phyloP scores from a whole-genome alignment of 2,113 vertebrate species.

The Prochilodus magdalenae region DNA sequence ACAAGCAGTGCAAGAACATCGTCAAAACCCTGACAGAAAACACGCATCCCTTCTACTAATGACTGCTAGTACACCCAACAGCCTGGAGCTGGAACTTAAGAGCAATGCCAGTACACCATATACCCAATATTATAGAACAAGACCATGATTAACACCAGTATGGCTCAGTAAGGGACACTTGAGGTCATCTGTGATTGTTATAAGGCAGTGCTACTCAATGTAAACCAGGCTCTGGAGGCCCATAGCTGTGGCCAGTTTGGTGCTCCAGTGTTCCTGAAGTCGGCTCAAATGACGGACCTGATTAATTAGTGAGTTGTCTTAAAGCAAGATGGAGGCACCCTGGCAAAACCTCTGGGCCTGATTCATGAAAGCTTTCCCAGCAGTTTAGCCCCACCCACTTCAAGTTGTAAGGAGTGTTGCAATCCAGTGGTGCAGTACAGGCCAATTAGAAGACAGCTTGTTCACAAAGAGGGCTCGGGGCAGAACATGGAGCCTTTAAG shows the following conservation, averaged over 20 bases:
- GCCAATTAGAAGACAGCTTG: no score
- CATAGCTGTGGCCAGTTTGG: background rate
- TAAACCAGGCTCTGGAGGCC: background rate
- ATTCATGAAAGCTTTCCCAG: background rate
- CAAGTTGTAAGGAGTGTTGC: no score
- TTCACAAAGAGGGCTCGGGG: no score
- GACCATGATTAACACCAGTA: background rate
- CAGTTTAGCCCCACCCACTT: no score
- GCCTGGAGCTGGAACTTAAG: background rate
- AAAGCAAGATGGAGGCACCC: background rate
- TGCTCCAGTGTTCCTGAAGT: conserved; percentile 2
- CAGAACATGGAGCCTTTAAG: background rate
- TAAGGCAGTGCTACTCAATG: background rate
- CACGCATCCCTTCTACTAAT: no score
- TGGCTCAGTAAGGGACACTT: conserved; percentile 29
- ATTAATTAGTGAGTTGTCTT: background rate
- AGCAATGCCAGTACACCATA: background rate
- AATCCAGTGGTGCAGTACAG: no score
- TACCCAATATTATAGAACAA: background rate
- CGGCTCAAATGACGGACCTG: background rate
- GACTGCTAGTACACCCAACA: no score
- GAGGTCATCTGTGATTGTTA: conserved; percentile 13
- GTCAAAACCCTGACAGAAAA: background rate
- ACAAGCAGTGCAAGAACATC: background rate
- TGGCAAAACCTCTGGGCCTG: background rate